Evolutionary conservation across 1,140 invertebrate species (phyloP), one percentile per base, ranked within the genome.

Genomic region (Cherax destructor): DNA sequence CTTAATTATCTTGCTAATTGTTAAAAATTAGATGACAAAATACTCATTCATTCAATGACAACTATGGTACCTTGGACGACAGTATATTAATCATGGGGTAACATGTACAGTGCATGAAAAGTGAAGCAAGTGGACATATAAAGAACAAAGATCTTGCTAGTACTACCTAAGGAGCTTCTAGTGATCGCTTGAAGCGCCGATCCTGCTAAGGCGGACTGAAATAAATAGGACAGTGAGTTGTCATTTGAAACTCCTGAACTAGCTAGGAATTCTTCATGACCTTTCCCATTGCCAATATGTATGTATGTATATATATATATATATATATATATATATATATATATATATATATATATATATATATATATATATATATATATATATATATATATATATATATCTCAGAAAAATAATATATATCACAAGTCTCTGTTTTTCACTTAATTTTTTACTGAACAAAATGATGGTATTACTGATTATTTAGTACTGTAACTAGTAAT

Each of bases 191-290:
- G 87, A 89, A 80, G 87, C 87, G 50, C 87, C 87, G 87, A 89
- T 81, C 80, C 87, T 89, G 87, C 87, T 89, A 89, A 89, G 87
- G 87, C 87, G 87, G 87, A 89, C 87, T 89, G 87, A 89, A 89
- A 89, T 30, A 89, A 79, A 81, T 61, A 89, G 87, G 87, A 83
- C 65, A 76, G 87, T 76, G 74, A 81, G 74, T 74, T 83, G 87
- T 89, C 87, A 89, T 72, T 89, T 18, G 30, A 78, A 52, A 56
- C 85, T 87, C 52, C 81, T 83, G 81, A 47, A 49, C 61, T 83
- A 61, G 49, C 4, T 24, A 83, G 9, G 69, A 74, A 74, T 30
- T 24, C 69, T 74, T 21, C 24, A 30, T 74, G 69, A 74, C 69
- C 69, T 74, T 74, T 74, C 69, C 69, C 69, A 74, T 11, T 24